phyloP scores from a whole-genome alignment of 1,140 invertebrate species.

The Onthophagus taurus region DNA sequence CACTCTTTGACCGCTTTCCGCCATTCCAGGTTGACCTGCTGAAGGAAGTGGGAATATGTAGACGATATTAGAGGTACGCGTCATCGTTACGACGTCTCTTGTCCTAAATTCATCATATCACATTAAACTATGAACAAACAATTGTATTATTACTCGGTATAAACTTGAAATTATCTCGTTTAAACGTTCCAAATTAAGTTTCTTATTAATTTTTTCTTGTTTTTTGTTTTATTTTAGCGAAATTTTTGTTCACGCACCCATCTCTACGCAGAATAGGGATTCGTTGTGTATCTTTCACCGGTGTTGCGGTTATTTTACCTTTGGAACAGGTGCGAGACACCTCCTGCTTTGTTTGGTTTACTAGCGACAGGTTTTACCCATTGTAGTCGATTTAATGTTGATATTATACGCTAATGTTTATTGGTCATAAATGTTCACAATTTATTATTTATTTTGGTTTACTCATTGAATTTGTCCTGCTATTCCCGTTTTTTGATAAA shows the following conservation, averaged over 20 bases:
- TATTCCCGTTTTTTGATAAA: no score
- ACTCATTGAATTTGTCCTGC: no score
- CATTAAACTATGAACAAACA: not conserved
- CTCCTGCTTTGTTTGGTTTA: no score
- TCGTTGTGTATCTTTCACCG: slow-evolving; percentile 13
- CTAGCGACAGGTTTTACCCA: no score
- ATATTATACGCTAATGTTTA: no score
- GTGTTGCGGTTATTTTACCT: slow-evolving; percentile 17
- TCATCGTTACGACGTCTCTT: not conserved
- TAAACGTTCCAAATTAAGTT: not conserved
- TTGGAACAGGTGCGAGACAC: slow-evolving; percentile 8
- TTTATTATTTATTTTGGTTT: no score
- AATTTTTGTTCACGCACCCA: no score
- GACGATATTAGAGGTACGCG: slow-evolving; percentile 7
- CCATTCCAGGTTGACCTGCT: slow-evolving; percentile 37
- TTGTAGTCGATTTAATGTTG: no score
- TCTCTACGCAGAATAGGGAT: slow-evolving; percentile 16
- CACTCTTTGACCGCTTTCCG: slow-evolving; percentile 38
- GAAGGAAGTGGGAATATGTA: slow-evolving; percentile 35
- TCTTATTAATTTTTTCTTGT: not conserved
- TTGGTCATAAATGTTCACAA: no score
- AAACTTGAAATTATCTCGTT: not conserved
- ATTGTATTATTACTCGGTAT: not conserved
- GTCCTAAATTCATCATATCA: not conserved
- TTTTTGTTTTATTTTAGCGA: not conserved